These are phyloP conservation scores for Pollenia angustigena DNA, from an alignment of 2,888 invertebrate genomes.

Conservation along the genomic window DNA sequence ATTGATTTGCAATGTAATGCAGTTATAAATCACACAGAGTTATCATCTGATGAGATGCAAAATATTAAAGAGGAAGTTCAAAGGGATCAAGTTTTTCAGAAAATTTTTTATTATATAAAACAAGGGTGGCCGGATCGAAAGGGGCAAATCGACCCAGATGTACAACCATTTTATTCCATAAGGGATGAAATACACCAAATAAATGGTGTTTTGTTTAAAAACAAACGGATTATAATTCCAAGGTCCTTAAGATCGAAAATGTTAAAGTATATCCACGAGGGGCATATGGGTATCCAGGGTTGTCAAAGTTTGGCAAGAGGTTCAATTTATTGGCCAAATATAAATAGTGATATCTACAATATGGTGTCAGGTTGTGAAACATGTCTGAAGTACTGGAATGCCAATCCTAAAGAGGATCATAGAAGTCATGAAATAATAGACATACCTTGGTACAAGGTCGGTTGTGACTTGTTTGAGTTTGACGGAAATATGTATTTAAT, in stretches of 20 bases:
- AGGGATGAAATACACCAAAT: too few species aligned
- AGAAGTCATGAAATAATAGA: too few species aligned
- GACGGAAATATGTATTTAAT: background rate
- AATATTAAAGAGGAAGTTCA: background rate
- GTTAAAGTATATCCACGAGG: background rate
- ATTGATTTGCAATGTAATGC: too few species aligned
- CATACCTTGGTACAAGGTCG: background rate
- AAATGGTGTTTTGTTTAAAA: constrained; percentile 12
- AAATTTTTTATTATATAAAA: constrained; percentile 1
- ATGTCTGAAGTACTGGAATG: background rate
- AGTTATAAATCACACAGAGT: too few species aligned
- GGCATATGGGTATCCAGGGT: too few species aligned
- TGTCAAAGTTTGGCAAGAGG: too few species aligned
- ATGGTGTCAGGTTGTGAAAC: constrained; percentile 41
- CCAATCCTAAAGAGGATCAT: too few species aligned
- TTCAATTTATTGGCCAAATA: too few species aligned
- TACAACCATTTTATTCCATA: too few species aligned
- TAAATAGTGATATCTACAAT: too few species aligned
- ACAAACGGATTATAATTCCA: constrained; percentile 24
- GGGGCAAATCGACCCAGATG: too few species aligned
- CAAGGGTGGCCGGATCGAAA: constrained; percentile 16
- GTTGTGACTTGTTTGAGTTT: constrained; percentile 11
- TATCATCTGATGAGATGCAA: background rate
- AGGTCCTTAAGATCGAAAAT: background rate
- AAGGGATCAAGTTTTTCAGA: constrained; percentile 7